Conservation (phyloP, 2,888 invertebrate species). For the Therioaphis trifolii region DNA sequence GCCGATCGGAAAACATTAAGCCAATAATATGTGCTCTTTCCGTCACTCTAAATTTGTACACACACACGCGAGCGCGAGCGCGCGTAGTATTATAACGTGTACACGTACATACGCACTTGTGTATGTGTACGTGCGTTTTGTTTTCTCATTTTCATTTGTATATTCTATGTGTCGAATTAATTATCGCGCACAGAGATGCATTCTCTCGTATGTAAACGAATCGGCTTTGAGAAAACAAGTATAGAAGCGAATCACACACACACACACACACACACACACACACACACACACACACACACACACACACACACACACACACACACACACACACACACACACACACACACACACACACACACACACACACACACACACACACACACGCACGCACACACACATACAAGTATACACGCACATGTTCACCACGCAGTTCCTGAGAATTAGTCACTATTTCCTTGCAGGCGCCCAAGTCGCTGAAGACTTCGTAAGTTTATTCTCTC, state of each 20-base stretch:
- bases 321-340: no score
- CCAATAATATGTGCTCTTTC: conserved; percentile 56
- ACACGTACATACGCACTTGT: no score
- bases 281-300: no score
- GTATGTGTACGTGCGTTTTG: no score
- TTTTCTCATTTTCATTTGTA: conserved; percentile 1
- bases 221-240: conserved; percentile 50
- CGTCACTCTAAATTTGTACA: conserved; percentile 10
- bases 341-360: no score
- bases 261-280: no score
- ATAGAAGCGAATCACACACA: neutral
- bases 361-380: no score
- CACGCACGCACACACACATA: no score
- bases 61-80: neutral
- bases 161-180: conserved; percentile 52
- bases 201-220: conserved; percentile 43
- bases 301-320: no score
- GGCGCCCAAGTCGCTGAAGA: neutral
- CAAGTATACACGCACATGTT: no score
- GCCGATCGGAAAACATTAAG: conserved; percentile 62
- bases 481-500: conserved; percentile 42
- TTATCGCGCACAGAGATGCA: conserved; percentile 33
- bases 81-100: no score
- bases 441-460: conserved; percentile 31
- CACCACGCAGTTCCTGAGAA: conserved; percentile 24